These are phyloP conservation scores for Gonatopus flavifemur DNA, from an alignment of 1,140 invertebrate genomes.

Conservation along the genomic window DNA sequence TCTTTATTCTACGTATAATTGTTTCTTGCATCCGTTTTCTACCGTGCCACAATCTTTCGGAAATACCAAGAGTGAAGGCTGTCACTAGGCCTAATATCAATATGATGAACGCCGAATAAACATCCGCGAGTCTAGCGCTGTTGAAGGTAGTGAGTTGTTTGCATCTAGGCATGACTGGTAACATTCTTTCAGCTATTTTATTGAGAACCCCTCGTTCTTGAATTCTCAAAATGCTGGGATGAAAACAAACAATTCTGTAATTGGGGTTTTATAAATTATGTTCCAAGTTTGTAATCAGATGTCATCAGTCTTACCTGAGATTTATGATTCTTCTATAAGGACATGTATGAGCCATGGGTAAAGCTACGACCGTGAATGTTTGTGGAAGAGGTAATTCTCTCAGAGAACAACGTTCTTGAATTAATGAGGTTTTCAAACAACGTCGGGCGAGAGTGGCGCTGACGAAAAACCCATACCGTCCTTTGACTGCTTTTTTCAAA, in stretches of 20 bases:
- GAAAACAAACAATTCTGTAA: neutral
- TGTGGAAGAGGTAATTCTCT: slow-evolving; percentile 46
- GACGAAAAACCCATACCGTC: slow-evolving; percentile 55
- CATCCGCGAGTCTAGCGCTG: slow-evolving; percentile 49
- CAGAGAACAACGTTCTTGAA: slow-evolving; percentile 49
- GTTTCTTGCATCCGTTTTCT: slow-evolving; percentile 24
- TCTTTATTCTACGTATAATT: slow-evolving; percentile 20
- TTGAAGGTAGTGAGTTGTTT: slow-evolving; percentile 43
- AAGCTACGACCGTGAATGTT: slow-evolving; percentile 45
- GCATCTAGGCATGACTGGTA: slow-evolving; percentile 50
- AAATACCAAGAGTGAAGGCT: slow-evolving; percentile 32
- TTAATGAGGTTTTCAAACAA: slow-evolving; percentile 43
- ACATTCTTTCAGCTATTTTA: slow-evolving; percentile 43
- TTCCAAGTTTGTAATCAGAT: too few species aligned
- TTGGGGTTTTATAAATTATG: too few species aligned
- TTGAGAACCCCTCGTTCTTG: slow-evolving; percentile 49
- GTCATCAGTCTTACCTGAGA: slow-evolving; percentile 39
- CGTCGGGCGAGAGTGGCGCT: slow-evolving; percentile 51
- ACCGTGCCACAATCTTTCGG: slow-evolving; percentile 45
- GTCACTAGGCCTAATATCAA: slow-evolving; percentile 38
- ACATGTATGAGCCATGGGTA: slow-evolving; percentile 50
- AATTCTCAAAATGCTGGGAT: slow-evolving; percentile 47
- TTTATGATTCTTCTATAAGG: slow-evolving; percentile 56
- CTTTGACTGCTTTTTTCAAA: slow-evolving; percentile 44
- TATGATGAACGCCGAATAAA: slow-evolving; percentile 54